phyloP scores from a whole-genome alignment of 2,888 invertebrate genomes.

The Agrotis puta region DNA sequence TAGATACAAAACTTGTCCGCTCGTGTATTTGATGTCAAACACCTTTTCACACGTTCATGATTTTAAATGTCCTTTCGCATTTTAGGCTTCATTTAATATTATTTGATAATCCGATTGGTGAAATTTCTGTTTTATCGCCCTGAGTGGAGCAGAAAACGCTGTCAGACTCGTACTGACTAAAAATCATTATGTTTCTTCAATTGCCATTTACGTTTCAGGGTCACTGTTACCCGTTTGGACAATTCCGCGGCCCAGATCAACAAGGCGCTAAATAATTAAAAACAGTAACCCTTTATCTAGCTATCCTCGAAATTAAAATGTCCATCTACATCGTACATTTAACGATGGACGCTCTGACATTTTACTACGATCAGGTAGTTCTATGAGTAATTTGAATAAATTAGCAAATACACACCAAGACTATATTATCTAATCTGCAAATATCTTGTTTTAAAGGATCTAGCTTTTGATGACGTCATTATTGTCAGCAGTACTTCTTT shows the following conservation, averaged over 20 bases:
- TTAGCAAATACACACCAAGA: conserved; percentile 10
- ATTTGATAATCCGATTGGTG: not conserved
- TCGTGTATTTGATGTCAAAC: conserved; percentile 31
- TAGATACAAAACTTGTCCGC: conserved; percentile 21
- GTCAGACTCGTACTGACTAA: too few relatives aligned
- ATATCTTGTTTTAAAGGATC: conserved; percentile 48
- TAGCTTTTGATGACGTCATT: conserved; percentile 26
- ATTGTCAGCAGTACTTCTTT: not conserved
- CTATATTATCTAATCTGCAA: conserved; percentile 37
- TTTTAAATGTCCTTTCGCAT: not conserved
- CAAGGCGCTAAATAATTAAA: not conserved
- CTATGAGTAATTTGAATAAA: conserved; percentile 52
- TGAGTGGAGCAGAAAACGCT: too few relatives aligned
- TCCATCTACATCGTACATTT: conserved; percentile 28
- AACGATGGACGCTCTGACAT: conserved; percentile 38
- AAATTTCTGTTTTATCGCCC: too few relatives aligned
- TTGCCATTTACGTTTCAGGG: too few relatives aligned
- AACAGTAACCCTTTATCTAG: conserved; percentile 14
- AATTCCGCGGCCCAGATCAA: not conserved
- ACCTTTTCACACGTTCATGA: conserved; percentile 37
- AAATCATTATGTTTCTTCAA: too few relatives aligned
- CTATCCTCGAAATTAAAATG: conserved; percentile 49
- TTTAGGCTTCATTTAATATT: not conserved
- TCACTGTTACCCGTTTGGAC: too few relatives aligned
- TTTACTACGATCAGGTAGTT: conserved; percentile 50